Evolutionary conservation across 2,888 invertebrate species (phyloP).

Genomic region (Choristoneura rosaceana): DNA sequence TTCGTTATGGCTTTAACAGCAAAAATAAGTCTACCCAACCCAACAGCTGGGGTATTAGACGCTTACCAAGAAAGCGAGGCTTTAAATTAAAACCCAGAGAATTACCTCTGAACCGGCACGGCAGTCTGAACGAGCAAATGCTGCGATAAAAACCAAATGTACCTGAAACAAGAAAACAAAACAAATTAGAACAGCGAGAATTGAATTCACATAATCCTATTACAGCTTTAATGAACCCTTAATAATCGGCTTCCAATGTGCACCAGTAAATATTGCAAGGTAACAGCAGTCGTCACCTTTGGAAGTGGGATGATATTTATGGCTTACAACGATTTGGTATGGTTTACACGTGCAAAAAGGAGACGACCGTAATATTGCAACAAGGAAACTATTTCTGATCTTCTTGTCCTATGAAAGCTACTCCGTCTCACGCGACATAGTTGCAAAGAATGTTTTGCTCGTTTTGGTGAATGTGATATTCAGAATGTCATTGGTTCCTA

Average conservation of each 20-base stretch:
- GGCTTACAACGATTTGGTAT: slow-evolving; percentile 18
- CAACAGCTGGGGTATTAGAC: background rate
- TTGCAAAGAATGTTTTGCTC: slow-evolving; percentile 42
- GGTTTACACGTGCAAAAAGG: slow-evolving; percentile 21
- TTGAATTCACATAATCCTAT: background rate
- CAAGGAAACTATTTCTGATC: slow-evolving; percentile 45
- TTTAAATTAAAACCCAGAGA: slow-evolving; percentile 42
- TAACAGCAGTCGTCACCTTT: slow-evolving; percentile 1
- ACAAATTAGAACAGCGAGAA: background rate
- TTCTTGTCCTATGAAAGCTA: slow-evolving; percentile 17
- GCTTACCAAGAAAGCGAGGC: background rate
- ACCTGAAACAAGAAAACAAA: slow-evolving; percentile 44
- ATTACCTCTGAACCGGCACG: slow-evolving; percentile 46
- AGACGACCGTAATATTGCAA: slow-evolving; percentile 44
- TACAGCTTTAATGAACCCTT: background rate
- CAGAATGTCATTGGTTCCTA: slow-evolving; percentile 1
- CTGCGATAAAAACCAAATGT: slow-evolving; percentile 45
- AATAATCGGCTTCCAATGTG: background rate
- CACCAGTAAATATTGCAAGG: background rate
- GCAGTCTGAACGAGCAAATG: slow-evolving; percentile 48
- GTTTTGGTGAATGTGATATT: slow-evolving; percentile 12
- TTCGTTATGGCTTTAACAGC: slow-evolving; percentile 12
- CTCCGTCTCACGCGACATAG: slow-evolving; percentile 47
- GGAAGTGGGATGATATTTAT: slow-evolving; percentile 11
- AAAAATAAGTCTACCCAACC: slow-evolving; percentile 10